Evolutionary conservation across 2,113 vertebrate species (phyloP).

Genomic region (Otolemur garnettii): DNA sequence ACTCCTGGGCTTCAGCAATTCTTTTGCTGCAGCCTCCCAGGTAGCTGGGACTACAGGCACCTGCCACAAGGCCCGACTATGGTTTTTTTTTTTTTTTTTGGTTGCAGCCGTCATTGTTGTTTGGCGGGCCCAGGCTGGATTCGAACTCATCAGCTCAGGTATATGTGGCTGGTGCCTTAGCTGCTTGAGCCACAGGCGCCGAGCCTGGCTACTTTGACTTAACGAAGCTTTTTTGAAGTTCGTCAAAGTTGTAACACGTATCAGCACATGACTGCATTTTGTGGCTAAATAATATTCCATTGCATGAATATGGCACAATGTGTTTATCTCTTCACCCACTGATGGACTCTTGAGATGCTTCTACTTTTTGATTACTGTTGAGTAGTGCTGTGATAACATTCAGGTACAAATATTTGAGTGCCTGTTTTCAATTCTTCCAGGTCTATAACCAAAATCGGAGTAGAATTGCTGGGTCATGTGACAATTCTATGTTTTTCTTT

Average conservation of each 20-base stretch:
- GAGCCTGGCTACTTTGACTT: background rate
- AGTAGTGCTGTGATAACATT: background rate
- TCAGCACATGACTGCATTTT: background rate
- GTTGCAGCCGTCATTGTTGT: too few relatives aligned
- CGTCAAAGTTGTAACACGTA: too few relatives aligned
- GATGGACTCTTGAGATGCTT: background rate
- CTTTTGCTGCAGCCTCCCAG: too few relatives aligned
- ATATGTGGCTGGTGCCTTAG: too few relatives aligned
- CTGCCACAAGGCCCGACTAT: too few relatives aligned
- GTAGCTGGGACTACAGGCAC: too few relatives aligned
- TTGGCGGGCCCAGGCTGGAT: too few relatives aligned
- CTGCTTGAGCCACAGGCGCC: too few relatives aligned
- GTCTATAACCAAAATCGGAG: background rate
- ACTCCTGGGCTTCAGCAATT: too few relatives aligned
- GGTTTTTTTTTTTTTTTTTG: too few relatives aligned
- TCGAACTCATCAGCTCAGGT: too few relatives aligned
- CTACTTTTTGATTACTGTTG: background rate
- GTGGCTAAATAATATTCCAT: background rate
- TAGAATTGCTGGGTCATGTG: background rate
- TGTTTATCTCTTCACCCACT: background rate
- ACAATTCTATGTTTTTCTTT: constrained; percentile 13
- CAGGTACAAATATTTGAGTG: background rate
- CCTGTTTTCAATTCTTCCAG: background rate
- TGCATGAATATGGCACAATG: fast-evolving
- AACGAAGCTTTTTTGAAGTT: background rate